Evolutionary conservation across 2,113 vertebrate species (phyloP).

Genomic region (Trogon melanurus): DNA sequence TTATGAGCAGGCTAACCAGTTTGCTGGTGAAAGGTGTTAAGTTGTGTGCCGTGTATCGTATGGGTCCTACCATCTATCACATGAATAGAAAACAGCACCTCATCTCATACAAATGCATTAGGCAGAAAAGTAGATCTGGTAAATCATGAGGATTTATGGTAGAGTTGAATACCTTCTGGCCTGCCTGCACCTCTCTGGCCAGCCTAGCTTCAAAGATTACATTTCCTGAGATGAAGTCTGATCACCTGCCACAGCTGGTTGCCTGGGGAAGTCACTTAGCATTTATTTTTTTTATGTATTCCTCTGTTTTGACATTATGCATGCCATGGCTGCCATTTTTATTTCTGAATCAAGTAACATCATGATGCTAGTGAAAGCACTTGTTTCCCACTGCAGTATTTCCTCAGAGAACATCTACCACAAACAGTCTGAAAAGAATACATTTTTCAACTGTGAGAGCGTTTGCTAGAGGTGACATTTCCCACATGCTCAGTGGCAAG

Average conservation of each 20-base stretch:
- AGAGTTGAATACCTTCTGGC: not conserved
- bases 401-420: not conserved
- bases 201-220: not conserved
- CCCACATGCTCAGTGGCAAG: not conserved
- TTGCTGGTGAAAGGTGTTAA: not conserved
- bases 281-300: not conserved
- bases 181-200: not conserved
- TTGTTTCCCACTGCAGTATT: not conserved
- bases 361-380: not conserved
- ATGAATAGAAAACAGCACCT: not conserved
- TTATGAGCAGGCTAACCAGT: not conserved
- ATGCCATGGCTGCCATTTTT: not conserved
- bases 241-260: not conserved
- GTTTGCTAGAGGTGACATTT: slow-evolving; percentile 17
- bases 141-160: not conserved
- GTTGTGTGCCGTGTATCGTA: not conserved
- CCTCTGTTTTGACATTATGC: slow-evolving; percentile 14
- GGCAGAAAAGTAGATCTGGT: not conserved
- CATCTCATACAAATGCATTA: not conserved
- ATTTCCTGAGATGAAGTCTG: slow-evolving; percentile 11
- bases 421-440: not conserved
- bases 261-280: slow-evolving; percentile 45
- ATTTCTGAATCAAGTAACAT: not conserved
- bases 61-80: not conserved
- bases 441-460: not conserved